A percentile compares a stretch with the other conserved stretches of the same genome.
phyloP scores from a whole-genome alignment of 1,140 invertebrate species.

The Idris sp. region DNA sequence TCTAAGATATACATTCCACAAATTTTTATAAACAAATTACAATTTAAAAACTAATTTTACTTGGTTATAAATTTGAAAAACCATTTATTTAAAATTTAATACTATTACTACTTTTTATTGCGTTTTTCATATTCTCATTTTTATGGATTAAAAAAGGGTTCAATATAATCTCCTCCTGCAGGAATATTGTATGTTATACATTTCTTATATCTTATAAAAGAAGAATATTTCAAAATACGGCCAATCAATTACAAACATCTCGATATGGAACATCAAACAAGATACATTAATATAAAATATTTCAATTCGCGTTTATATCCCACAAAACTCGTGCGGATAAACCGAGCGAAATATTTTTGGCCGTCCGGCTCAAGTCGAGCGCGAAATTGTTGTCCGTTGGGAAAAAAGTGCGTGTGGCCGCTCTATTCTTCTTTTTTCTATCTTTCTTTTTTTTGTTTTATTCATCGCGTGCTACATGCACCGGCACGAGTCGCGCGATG shows the following conservation, averaged over 20 bases:
- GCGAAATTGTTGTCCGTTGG: slow-evolving; percentile 37
- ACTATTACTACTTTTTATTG: too few species aligned
- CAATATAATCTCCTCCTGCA: too few species aligned
- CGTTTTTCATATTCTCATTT: too few species aligned
- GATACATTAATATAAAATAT: slow-evolving; percentile 12
- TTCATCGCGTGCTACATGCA: slow-evolving; percentile 16
- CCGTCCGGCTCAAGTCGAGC: slow-evolving; percentile 31
- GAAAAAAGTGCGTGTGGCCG: slow-evolving; percentile 3
- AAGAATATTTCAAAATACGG: neutral
- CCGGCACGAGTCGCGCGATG: slow-evolving; percentile 11
- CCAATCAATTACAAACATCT: neutral
- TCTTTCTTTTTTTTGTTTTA: slow-evolving; percentile 5
- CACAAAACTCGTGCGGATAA: too few species aligned
- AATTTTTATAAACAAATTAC: too few species aligned
- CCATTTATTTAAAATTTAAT: too few species aligned
- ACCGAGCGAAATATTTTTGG: slow-evolving; percentile 47
- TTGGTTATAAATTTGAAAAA: too few species aligned
- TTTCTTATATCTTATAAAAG: neutral
- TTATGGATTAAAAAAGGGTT: too few species aligned
- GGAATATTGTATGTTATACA: too few species aligned
- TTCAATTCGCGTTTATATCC: slow-evolving; percentile 3
- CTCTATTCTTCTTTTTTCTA: neutral
- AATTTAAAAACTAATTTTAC: too few species aligned
- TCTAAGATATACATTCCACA: too few species aligned
- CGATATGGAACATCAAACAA: slow-evolving; percentile 5